Evolutionary conservation across 2,113 vertebrate species (phyloP).

Genomic region (Gymnarchus niloticus): DNA sequence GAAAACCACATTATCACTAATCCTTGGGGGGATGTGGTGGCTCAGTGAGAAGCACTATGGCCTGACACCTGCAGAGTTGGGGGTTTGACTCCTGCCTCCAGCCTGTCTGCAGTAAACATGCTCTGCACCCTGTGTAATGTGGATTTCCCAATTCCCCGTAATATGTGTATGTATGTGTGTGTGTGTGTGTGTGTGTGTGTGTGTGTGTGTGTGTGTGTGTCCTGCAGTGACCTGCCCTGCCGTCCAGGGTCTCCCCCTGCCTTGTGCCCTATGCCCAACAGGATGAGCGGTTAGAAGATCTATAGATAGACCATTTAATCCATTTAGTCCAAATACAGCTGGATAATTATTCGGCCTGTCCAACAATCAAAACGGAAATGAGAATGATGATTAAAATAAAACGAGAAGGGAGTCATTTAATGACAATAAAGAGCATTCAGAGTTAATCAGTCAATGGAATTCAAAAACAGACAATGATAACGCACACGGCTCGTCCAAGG

Average conservation of each 20-base stretch:
- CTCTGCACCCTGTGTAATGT: not conserved
- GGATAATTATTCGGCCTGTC: not conserved
- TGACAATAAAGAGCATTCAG: not conserved
- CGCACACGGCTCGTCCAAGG: not conserved
- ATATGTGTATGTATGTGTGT: not conserved
- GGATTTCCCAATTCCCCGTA: too few relatives aligned
- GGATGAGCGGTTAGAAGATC: not conserved
- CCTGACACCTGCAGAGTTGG: not conserved
- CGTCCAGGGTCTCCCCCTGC: not conserved
- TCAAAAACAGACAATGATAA: not conserved
- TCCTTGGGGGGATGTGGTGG: not conserved
- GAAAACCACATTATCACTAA: not conserved
- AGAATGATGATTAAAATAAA: not conserved
- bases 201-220: not conserved
- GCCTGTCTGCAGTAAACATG: too few relatives aligned
- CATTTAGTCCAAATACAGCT: not conserved
- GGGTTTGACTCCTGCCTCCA: not conserved
- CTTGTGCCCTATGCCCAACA: not conserved
- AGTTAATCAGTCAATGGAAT: not conserved
- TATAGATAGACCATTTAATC: not conserved
- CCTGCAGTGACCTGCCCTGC: not conserved
- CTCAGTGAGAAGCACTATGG: too few relatives aligned
- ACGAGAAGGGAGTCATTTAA: not conserved
- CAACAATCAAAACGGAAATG: not conserved
- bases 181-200: not conserved